phyloP scores from a whole-genome alignment of 2,888 invertebrate genomes.

The Tipula confusa region DNA sequence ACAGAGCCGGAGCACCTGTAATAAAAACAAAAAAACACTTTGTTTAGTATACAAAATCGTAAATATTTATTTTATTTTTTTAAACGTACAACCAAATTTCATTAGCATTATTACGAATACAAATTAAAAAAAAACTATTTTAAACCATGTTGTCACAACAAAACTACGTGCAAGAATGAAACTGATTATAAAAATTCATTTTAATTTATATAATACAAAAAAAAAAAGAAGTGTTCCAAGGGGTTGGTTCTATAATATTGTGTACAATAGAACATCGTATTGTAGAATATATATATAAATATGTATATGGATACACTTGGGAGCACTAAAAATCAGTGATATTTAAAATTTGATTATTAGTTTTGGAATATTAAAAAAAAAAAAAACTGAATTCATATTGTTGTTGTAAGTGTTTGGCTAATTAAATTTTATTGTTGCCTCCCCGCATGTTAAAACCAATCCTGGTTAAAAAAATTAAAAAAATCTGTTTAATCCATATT shows the following conservation, averaged over 20 bases:
- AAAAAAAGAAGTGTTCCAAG: neutral
- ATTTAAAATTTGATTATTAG: constrained; percentile 31
- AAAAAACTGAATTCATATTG: neutral
- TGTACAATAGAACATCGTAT: neutral
- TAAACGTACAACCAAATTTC: neutral
- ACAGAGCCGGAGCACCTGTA: constrained; percentile 39
- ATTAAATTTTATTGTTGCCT: neutral
- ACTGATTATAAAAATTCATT: neutral
- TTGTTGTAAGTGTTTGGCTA: neutral
- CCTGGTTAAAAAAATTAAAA: no score
- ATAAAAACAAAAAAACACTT: neutral
- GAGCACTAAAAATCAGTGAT: constrained; percentile 33
- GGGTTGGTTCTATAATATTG: neutral
- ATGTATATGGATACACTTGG: constrained; percentile 29
- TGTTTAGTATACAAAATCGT: neutral
- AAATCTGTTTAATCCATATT: neutral
- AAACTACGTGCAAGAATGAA: neutral
- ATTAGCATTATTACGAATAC: neutral
- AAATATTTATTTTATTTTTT: neutral
- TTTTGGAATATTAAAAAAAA: neutral
- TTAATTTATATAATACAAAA: neutral
- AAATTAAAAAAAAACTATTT: neutral
- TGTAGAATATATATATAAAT: no score
- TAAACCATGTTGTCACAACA: neutral
- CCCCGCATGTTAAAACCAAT: neutral